Evolutionary conservation across 2,797 vertebrate genomes (phyloP).

Genomic region (Lophotriccus pileatus): DNA sequence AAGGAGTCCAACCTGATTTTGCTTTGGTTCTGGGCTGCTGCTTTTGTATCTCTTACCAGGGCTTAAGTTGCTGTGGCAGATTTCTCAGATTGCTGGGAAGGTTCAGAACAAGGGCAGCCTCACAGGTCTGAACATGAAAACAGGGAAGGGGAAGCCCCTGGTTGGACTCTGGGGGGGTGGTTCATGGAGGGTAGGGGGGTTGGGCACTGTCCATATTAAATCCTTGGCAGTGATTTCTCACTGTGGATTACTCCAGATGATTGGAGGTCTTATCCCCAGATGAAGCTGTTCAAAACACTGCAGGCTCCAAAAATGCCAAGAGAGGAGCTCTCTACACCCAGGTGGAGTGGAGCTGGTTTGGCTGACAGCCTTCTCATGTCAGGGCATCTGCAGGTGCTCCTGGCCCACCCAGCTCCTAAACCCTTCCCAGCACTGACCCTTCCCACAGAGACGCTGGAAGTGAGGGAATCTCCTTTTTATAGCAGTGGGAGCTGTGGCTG

Average conservation of each 20-base stretch:
- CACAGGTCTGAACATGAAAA: not conserved
- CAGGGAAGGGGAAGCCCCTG: not conserved
- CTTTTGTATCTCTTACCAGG: not conserved
- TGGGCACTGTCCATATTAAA: accelerated
- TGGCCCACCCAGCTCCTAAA: not conserved
- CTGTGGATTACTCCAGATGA: not conserved
- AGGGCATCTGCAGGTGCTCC: not conserved
- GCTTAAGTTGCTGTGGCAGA: not conserved
- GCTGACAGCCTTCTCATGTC: accelerated
- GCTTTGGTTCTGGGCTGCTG: not conserved
- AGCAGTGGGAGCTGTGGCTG: not conserved
- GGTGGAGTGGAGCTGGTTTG: accelerated
- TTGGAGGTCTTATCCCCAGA: not conserved
- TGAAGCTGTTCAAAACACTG: not conserved
- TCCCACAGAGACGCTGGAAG: not conserved
- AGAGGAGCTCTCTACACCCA: not conserved
- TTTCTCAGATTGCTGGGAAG: not conserved
- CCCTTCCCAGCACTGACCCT: not conserved
- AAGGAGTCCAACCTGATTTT: not conserved
- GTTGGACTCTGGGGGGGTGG: accelerated
- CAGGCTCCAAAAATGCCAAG: not conserved
- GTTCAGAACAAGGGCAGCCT: not conserved
- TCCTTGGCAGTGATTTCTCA: not conserved
- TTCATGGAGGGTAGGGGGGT: accelerated
- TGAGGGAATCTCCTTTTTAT: constrained; percentile 36